Base-by-base conservation (phyloP, 2,113 vertebrate species). In the Ammodytes dubius region DNA sequence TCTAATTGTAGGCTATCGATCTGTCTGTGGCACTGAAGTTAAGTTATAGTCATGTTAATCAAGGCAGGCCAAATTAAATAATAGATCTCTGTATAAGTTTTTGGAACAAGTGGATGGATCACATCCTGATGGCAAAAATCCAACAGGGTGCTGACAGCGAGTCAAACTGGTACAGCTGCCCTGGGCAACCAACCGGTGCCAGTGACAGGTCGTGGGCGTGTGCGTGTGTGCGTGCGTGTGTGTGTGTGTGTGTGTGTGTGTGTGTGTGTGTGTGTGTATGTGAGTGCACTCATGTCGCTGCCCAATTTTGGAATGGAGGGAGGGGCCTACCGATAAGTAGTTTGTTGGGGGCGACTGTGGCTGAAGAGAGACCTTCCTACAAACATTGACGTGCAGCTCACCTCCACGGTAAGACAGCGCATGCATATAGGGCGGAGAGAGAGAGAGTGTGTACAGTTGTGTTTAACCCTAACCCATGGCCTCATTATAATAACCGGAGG, bases 321-420 rank as follows among this genome's bases (percentile, higher is more conserved):
- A 77, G 88, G 86, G 52, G 72, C 84, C 42, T 60, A 56, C 73
- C 57, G 66, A 83, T 65, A 77, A 81, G 46, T 61, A 3, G 53
- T 46, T 74, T 27, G 27, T 27, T 27, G 27, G 66, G 49, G 39
- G 56, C 1, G 49, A 40, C 39, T 42, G 47, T 73, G 67, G 65
- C 17, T 57, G 59, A 69, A 27, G 50, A 27, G 45, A 12, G 66
- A 56, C 53, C 1, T 27, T 2, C 27, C 27, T 27, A 27, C 27
- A 27, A 27, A 27, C 27, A 35, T 11, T 5, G 35, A 7, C 7
- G 17, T 35, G 42, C 27, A 13, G 10, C 43, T 50, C 85, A 42
- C 52, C 54, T 77, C 17, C 19, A 73, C 57, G 85, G 47, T 84
- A 86, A 88, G 86, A 50, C 13, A 0, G 1, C 39, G 4, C 5